Base-by-base conservation (phyloP, 2,797 vertebrate species). In the Mormyrops attenuatus region DNA sequence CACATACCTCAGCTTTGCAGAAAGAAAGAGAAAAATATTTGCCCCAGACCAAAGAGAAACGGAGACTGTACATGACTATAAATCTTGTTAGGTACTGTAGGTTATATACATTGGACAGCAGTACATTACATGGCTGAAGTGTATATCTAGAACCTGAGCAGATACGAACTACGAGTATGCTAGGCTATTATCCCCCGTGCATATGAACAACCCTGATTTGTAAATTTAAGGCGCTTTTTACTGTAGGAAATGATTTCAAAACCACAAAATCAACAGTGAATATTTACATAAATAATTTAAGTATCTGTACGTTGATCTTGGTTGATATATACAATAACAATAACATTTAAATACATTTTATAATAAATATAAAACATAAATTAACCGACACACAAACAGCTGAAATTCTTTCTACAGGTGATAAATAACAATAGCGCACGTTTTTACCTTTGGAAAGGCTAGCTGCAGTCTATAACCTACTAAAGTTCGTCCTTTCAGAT, bases 311-410 rank as follows among this genome's bases (percentile, higher is more conserved):
- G 49, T 84, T 90, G 87, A 47, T 57, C 30, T 55, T 88, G 92
- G 93, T 89, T 92, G 93, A 92, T 90, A 90, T 90, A 91, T 88
- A 92, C 92, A 93, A 92, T 49, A 92, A 93, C 93, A 90, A 92
- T 93, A 93, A 88, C 92, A 93, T 94, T 95, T 95, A 94, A 95
- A 95, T 95, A 95, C 92, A 94, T 88, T 94, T 91, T 90, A 93
- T 93, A 95, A 96, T 95, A 95, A 96, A 96, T 95, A 96, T 93
- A 95, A 94, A 94, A 93, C 93, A 95, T 96, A 96, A 96, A 95
- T 95, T 88, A 94, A 95, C 91, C 90, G 88, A 93, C 89, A 93
- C 34, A 22, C 5, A 80, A 87, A 87, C 63, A 89, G 50, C 90
- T 93, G 92, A 91, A 93, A 91, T 93, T 91, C 88, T 95, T 93